Percentiles rank a stretch among this genome's conserved stretches.
Evolutionary conservation across 2,888 invertebrate species (phyloP).

Genomic region (Spilosoma lubricipeda): DNA sequence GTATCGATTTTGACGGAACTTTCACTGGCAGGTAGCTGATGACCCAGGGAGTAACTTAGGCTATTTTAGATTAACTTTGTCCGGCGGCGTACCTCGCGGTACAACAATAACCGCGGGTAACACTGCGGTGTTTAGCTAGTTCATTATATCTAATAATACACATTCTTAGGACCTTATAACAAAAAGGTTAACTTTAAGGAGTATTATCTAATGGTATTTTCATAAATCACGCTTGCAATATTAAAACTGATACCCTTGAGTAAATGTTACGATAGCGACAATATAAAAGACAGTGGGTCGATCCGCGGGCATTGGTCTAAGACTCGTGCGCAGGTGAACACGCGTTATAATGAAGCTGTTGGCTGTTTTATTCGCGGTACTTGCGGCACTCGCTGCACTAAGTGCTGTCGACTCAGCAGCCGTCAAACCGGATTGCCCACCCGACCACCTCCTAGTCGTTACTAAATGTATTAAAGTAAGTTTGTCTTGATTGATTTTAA

Average conservation of each 20-base stretch:
- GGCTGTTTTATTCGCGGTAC: slow-evolving; percentile 16
- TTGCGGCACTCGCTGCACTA: slow-evolving; percentile 11
- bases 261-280: slow-evolving; percentile 21
- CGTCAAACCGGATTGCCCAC: slow-evolving; percentile 17
- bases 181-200: not conserved
- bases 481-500: not conserved
- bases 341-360: slow-evolving; percentile 18
- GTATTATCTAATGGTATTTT: slow-evolving; percentile 7
- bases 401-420: slow-evolving; percentile 15
- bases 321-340: slow-evolving; percentile 11
- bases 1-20: too few relatives aligned
- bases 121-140: too few relatives aligned
- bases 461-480: slow-evolving; percentile 28
- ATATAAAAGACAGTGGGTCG: slow-evolving; percentile 24
- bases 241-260: slow-evolving; percentile 24
- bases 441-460: slow-evolving; percentile 21
- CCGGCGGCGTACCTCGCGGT: too few relatives aligned
- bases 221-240: slow-evolving; percentile 4
- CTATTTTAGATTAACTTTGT: too few relatives aligned
- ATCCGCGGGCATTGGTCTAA: slow-evolving; percentile 8
- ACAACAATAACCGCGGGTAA: too few relatives aligned
- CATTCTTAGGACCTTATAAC: too few relatives aligned
- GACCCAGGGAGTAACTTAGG: too few relatives aligned
- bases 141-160: not conserved
- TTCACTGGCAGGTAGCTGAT: too few relatives aligned